Percentiles rank a stretch among this genome's conserved stretches.
Conservation (phyloP, 2,888 invertebrate genomes). For the Meta bourneti region DNA sequence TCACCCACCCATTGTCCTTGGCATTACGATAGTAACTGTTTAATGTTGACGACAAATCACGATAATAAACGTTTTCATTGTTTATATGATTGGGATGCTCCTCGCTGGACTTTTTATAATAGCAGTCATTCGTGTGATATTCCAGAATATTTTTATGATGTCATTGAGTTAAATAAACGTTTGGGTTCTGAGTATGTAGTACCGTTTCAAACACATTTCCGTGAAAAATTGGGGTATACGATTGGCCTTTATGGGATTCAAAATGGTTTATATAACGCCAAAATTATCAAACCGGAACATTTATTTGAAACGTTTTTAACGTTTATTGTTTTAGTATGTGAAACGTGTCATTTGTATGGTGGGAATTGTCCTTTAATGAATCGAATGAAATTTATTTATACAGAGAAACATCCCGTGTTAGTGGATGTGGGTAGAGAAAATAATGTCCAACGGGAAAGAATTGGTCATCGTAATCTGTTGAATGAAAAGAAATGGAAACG, state of each 20-base stretch:
- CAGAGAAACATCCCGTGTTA: slow-evolving; percentile 20
- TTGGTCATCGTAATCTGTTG: neutral
- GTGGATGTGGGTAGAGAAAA: neutral
- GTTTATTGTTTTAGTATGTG: slow-evolving; percentile 2
- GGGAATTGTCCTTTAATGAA: slow-evolving; percentile 18
- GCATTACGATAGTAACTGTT: neutral
- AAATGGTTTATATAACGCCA: slow-evolving; percentile 8
- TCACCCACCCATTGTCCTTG: neutral
- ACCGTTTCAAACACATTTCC: slow-evolving; percentile 8
- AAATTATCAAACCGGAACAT: slow-evolving; percentile 9
- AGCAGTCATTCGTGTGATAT: slow-evolving; percentile 33
- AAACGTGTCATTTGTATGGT: slow-evolving; percentile 6
- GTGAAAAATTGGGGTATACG: slow-evolving; percentile 17
- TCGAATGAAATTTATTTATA: slow-evolving; percentile 43
- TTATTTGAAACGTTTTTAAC: slow-evolving; percentile 37
- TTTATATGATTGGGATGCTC: neutral
- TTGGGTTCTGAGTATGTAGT: slow-evolving; percentile 22
- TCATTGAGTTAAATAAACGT: slow-evolving; percentile 9
- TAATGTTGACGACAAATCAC: too few relatives aligned
- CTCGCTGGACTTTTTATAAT: slow-evolving; percentile 9
- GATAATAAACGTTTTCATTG: neutral
- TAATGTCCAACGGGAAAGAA: neutral
- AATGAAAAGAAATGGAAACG: slow-evolving; percentile 40
- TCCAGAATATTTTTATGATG: slow-evolving; percentile 45
- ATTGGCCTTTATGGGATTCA: slow-evolving; percentile 13